These are phyloP conservation scores for Hoplodrina ambigua DNA, from an alignment of 2,888 invertebrate genomes.

Conservation along the genomic window DNA sequence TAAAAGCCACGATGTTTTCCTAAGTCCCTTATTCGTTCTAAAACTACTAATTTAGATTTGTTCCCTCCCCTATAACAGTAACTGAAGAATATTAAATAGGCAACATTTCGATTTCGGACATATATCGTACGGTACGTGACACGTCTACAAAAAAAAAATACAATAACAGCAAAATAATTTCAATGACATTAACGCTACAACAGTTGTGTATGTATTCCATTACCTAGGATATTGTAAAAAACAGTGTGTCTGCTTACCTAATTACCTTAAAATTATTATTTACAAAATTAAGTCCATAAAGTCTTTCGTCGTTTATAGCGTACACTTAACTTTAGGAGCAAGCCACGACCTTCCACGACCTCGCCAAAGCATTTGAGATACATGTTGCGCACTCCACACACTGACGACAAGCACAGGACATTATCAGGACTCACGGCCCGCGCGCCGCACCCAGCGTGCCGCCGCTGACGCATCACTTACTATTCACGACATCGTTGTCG, in stretches of 20 bases:
- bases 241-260: constrained; percentile 87
- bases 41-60: constrained; percentile 73
- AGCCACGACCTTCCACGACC: constrained; percentile 72
- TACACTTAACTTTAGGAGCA: constrained; percentile 81
- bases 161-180: constrained; percentile 85
- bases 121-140: constrained; percentile 68
- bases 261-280: constrained; percentile 85
- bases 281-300: constrained; percentile 88
- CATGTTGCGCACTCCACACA: constrained; percentile 68
- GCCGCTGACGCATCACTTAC: constrained; percentile 52
- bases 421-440: constrained; percentile 21
- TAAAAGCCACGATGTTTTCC: constrained; percentile 75
- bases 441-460: constrained; percentile 27
- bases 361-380: constrained; percentile 73
- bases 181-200: constrained; percentile 86
- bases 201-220: constrained; percentile 86
- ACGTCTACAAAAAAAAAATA: constrained; percentile 79
- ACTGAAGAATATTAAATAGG: constrained; percentile 68
- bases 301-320: constrained; percentile 87
- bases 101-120: constrained; percentile 67
- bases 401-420: constrained; percentile 66
- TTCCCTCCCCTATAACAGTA: constrained; percentile 73
- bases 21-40: constrained; percentile 76
- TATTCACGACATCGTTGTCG: constrained; percentile 60
- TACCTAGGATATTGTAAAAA: constrained; percentile 89